Conservation (phyloP, 2,888 invertebrate genomes). For the Heliconius ismenius region DNA sequence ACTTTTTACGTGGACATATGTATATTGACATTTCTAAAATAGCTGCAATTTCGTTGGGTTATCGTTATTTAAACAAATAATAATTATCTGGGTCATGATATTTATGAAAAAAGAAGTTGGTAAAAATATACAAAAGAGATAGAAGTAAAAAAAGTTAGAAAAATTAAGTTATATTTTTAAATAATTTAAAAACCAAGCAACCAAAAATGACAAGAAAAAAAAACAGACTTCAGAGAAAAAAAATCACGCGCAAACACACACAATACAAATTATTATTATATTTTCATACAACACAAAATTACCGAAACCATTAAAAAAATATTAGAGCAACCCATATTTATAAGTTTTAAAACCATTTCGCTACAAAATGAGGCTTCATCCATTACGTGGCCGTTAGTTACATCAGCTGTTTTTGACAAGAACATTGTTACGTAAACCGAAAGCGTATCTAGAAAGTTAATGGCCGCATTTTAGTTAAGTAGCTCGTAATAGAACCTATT, state of each 20-base stretch:
- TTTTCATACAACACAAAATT: slow-evolving; percentile 8
- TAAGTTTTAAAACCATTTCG: slow-evolving; percentile 13
- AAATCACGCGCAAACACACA: not conserved
- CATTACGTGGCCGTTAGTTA: slow-evolving; percentile 42
- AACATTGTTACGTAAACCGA: slow-evolving; percentile 50
- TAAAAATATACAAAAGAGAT: too few relatives aligned
- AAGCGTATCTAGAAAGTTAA: slow-evolving; percentile 49
- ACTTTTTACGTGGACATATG: not conserved
- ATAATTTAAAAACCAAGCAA: not conserved
- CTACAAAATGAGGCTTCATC: slow-evolving; percentile 35
- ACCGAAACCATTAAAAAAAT: slow-evolving; percentile 22
- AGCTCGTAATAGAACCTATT: slow-evolving; percentile 30
- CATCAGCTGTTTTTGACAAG: slow-evolving; percentile 49
- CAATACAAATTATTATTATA: not conserved
- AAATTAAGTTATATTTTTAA: not conserved
- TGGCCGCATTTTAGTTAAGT: slow-evolving; percentile 37
- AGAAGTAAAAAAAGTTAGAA: too few relatives aligned
- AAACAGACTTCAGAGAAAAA: too few relatives aligned
- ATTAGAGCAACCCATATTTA: slow-evolving; percentile 26
- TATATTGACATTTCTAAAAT: not conserved
- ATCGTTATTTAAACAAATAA: too few relatives aligned
- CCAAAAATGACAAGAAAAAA: not conserved
- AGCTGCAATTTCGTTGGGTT: too few relatives aligned
- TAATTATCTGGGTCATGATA: too few relatives aligned
- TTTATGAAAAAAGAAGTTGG: too few relatives aligned